Percentiles rank a stretch among this genome's conserved stretches.
These are phyloP conservation scores for Pteria penguin DNA, from an alignment of 2,888 invertebrate species.

Conservation along the genomic window DNA sequence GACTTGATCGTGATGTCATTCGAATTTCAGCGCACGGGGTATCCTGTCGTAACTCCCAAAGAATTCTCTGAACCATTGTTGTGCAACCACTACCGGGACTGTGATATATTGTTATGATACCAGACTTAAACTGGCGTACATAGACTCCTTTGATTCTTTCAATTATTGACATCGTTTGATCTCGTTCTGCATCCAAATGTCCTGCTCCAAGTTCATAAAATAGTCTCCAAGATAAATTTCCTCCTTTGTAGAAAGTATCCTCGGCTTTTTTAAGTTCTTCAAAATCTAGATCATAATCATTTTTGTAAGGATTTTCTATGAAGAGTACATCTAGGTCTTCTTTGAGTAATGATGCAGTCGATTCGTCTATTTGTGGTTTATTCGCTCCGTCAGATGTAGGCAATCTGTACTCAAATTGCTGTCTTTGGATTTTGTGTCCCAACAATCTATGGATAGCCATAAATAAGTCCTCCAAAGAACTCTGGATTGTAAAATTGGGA, in stretches of 20 bases:
- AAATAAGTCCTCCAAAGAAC: background rate
- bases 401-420: slow-evolving; percentile 24
- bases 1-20: slow-evolving; percentile 31
- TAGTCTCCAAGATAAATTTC: slow-evolving; percentile 42
- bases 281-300: slow-evolving; percentile 7
- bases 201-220: slow-evolving; percentile 40
- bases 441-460: background rate
- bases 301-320: slow-evolving; percentile 28
- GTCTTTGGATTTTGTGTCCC: background rate
- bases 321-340: slow-evolving; percentile 50
- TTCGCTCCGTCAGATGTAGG: slow-evolving; percentile 25
- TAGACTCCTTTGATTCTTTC: slow-evolving; percentile 24
- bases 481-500: background rate
- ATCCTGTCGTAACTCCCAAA: slow-evolving; percentile 52
- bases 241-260: slow-evolving; percentile 45
- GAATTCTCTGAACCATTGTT: slow-evolving; percentile 56
- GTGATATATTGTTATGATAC: slow-evolving; percentile 50
- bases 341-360: slow-evolving; percentile 35
- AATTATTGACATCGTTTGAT: slow-evolving; percentile 27
- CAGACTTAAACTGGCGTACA: slow-evolving; percentile 40
- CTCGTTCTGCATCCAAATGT: slow-evolving; percentile 44
- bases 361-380: slow-evolving; percentile 14
- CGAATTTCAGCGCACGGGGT: slow-evolving; percentile 57
- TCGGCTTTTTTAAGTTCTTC: slow-evolving; percentile 38
- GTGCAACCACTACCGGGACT: slow-evolving; percentile 62